Base-by-base conservation (phyloP, 2,797 vertebrate genomes). In the Gadopsis bispinosus region DNA sequence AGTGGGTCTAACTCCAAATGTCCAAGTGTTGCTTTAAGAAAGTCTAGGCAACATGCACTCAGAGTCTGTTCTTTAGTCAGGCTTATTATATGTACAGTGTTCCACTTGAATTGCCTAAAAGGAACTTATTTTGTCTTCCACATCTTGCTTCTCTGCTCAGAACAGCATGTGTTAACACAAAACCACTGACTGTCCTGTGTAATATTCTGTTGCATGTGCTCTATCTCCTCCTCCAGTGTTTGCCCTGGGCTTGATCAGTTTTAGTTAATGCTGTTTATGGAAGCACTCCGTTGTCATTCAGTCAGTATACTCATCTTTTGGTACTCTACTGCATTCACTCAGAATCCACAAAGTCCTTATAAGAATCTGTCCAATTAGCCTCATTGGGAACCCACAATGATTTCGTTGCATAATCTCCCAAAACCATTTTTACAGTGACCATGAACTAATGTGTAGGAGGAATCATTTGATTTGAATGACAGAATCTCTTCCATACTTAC, bases 401-500 rank as follows among this genome's bases (percentile, higher is more conserved):
- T 48, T 71, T 84, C 61, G 4, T 63, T 64, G 37, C 20, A 55
- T 81, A 50, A 75, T 63, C 16, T 66, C 29, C 12, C 60, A 43
- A 65, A 78, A 33, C n/a, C 22, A 31, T 66, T 60, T 50, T 64
- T 33, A 14, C 63, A 63, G 45, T 55, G 26, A 26, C 48, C 48
- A 45, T 39, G 17, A 80, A 39, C 51, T 51, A 7, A 26, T 45
- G 53, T 60, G 29, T 41, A 48, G 20, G 75, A 71, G 54, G 47
- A 55, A 67, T 64, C 5, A 54, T 79, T 83, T 86, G 77, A 86
- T 73, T 67, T 84, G 75, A 88, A 86, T 87, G 82, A 87, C 88
- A 93, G 73, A 84, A 85, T 75, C 69, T 88, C 89, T 90, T 93
- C 90, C 89, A 84, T 91, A 88, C 37, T 72, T 72, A 69, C 87